A percentile compares a stretch with the other conserved stretches of the same genome.
Conservation (phyloP, 1,140 invertebrate genomes). For the Brachionus rotundiformis region DNA sequence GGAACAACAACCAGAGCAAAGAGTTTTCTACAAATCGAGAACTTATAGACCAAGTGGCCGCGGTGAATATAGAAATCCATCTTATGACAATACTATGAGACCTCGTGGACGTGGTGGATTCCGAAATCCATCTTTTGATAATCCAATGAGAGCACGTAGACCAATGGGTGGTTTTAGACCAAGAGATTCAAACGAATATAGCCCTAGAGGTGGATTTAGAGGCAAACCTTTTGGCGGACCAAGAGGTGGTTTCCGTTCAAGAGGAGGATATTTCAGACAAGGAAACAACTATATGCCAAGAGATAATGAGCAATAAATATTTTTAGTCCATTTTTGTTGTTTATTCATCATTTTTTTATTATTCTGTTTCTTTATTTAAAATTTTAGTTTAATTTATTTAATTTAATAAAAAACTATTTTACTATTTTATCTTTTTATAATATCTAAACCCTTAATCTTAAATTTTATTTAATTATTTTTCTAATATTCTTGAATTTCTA, state of each 20-base stretch:
- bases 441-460: too few relatives aligned
- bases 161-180: conserved; percentile 10
- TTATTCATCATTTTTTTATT: too few relatives aligned
- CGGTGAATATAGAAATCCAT: not conserved
- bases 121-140: not conserved
- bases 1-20: not conserved
- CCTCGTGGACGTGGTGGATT: not conserved
- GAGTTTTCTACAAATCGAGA: conserved; percentile 18
- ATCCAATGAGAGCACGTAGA: conserved; percentile 23
- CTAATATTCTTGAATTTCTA: too few relatives aligned
- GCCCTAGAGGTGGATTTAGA: not conserved
- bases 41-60: conserved; percentile 28
- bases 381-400: not conserved
- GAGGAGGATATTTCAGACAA: conserved; percentile 7
- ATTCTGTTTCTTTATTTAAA: not conserved
- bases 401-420: too few relatives aligned
- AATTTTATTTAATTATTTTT: too few relatives aligned
- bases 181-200: conserved; percentile 3
- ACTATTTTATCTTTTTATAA: too few relatives aligned
- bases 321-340: not conserved
- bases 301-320: not conserved
- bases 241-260: conserved; percentile 15
- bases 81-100: conserved; percentile 24
- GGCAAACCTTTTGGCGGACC: not conserved
- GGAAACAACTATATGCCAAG: not conserved